Percentiles rank a stretch among this genome's conserved stretches.
Conservation (phyloP, 1,140 invertebrate genomes). For the Berghia stephanieae region DNA sequence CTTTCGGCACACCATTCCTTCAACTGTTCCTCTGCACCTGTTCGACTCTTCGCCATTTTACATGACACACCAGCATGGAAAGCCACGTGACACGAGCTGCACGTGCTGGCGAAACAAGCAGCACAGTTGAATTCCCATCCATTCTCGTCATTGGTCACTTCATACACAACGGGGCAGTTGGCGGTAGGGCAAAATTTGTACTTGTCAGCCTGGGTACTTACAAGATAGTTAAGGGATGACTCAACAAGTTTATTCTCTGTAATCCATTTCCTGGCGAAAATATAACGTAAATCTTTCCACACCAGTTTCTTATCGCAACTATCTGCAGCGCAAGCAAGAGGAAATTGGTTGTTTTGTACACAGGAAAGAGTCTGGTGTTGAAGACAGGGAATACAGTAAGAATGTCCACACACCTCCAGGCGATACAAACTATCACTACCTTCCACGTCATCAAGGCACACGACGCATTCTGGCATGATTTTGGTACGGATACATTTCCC, state of each 20-base stretch:
- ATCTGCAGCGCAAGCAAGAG: conserved; percentile 47
- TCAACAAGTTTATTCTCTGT: conserved; percentile 29
- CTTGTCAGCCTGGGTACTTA: conserved; percentile 35
- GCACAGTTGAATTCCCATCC: conserved; percentile 43
- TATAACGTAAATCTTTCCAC: conserved; percentile 43
- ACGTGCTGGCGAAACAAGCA: conserved; percentile 45
- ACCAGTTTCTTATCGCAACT: conserved; percentile 42
- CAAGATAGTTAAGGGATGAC: conserved; percentile 39
- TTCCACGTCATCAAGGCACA: conserved; percentile 52
- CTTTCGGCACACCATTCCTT: conserved; percentile 35
- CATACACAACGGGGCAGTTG: conserved; percentile 52
- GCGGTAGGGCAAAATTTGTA: conserved; percentile 53
- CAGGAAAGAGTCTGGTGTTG: conserved; percentile 34
- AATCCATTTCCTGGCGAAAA: conserved; percentile 30
- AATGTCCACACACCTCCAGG: conserved; percentile 57
- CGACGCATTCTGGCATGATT: conserved; percentile 52
- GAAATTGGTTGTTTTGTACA: conserved; percentile 38
- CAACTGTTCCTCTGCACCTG: conserved; percentile 20
- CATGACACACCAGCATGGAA: conserved; percentile 54
- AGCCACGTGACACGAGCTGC: conserved; percentile 46
- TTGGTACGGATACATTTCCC: no score
- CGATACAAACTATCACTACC: conserved; percentile 42
- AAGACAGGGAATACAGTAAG: conserved; percentile 55
- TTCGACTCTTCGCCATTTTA: conserved; percentile 38
- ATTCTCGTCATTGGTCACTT: conserved; percentile 32